Evolutionary conservation across 2,888 invertebrate species (phyloP).

Genomic region (Hoplodrina ambigua): DNA sequence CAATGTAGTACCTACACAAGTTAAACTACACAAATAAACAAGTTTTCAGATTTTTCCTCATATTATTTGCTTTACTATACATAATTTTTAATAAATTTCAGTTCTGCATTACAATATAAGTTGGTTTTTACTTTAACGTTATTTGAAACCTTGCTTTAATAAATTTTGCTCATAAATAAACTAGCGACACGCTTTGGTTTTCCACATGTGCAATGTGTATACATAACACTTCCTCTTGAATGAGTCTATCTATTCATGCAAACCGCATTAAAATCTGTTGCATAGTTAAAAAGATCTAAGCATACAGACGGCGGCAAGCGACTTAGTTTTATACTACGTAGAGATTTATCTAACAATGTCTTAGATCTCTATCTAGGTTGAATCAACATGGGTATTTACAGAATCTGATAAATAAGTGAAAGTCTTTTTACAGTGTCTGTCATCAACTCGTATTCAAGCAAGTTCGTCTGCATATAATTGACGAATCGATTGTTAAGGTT

Average conservation of each 20-base stretch:
- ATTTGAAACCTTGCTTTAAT: slow-evolving; percentile 1
- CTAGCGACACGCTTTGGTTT: no score
- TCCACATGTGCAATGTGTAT: no score
- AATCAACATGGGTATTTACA: slow-evolving; percentile 16
- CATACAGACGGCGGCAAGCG: no score
- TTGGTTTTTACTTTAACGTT: neutral
- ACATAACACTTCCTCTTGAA: no score
- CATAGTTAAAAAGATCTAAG: no score
- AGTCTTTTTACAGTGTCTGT: neutral
- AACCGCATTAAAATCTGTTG: no score
- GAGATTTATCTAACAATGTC: slow-evolving; percentile 16
- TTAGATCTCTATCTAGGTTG: slow-evolving; percentile 17
- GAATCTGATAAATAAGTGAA: slow-evolving; percentile 8
- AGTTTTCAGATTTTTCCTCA: neutral
- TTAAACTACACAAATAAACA: no score
- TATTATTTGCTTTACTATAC: no score
- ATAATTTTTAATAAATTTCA: no score
- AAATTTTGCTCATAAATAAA: slow-evolving; percentile 4
- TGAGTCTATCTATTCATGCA: no score
- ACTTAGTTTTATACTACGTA: no score
- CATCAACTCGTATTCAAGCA: neutral
- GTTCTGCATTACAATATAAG: neutral
- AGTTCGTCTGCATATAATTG: neutral
- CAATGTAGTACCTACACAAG: neutral
- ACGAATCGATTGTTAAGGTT: no score